Conservation (phyloP, 2,113 vertebrate genomes). For the Crotalus viridis region DNA sequence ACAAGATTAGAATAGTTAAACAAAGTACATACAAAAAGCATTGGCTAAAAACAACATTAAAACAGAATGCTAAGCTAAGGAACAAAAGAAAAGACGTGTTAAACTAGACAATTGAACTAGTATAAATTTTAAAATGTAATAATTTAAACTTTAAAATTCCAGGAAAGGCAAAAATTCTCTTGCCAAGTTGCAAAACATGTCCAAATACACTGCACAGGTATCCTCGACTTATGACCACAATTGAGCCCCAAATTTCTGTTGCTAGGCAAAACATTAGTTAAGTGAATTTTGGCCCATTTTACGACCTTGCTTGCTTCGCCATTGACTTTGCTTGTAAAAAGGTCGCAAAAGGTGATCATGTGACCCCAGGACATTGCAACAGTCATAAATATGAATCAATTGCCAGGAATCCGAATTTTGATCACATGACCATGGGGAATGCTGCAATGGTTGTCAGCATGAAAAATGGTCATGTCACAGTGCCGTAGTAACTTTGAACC, state of each 20-base stretch:
- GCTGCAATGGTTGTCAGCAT: too few relatives aligned
- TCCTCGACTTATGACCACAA: background rate
- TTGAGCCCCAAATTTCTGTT: background rate
- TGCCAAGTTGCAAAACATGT: background rate
- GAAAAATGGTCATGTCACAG: too few relatives aligned
- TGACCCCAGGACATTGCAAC: too few relatives aligned
- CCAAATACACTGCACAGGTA: background rate
- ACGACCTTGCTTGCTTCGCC: too few relatives aligned
- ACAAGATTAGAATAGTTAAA: background rate
- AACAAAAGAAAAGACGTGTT: background rate
- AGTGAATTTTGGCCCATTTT: background rate
- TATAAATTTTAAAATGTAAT: background rate
- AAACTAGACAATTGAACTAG: background rate
- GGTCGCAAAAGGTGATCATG: too few relatives aligned
- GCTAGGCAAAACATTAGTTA: background rate
- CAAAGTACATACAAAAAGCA: background rate
- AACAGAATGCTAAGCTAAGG: background rate
- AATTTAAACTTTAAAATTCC: background rate
- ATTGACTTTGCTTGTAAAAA: too few relatives aligned
- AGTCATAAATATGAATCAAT: too few relatives aligned
- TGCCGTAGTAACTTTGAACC: too few relatives aligned
- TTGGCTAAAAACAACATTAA: background rate
- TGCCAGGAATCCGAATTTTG: too few relatives aligned
- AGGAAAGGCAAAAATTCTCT: background rate
- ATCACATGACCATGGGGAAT: too few relatives aligned